Conservation (phyloP, 2,888 invertebrate genomes). For the Pheosia gnoma region DNA sequence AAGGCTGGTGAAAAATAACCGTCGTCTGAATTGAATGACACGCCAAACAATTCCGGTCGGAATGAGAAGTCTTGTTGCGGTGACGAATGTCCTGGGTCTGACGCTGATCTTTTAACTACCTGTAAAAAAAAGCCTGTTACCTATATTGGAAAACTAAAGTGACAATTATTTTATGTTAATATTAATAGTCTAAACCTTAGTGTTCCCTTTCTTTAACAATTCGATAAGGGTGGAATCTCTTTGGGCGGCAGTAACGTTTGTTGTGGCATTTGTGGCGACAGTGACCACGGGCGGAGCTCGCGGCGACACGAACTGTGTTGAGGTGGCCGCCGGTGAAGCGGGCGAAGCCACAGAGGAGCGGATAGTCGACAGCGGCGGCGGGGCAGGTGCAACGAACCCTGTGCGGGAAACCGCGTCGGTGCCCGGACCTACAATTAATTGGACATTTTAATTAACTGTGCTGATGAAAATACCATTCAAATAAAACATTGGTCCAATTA, state of each 20-base stretch:
- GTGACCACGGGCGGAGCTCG: constrained; percentile 71
- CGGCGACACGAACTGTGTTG: constrained; percentile 72
- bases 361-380: constrained; percentile 72
- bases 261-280: constrained; percentile 59
- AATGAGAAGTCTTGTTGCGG: constrained; percentile 84
- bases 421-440: constrained; percentile 49
- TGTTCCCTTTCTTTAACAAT: constrained; percentile 87
- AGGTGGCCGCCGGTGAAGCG: constrained; percentile 78
- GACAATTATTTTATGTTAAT: background rate
- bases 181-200: constrained; percentile 70
- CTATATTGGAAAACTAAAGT: background rate
- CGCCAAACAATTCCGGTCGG: constrained; percentile 85
- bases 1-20: constrained; percentile 86
- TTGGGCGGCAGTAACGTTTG: constrained; percentile 63
- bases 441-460: background rate
- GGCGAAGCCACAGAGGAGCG: constrained; percentile 65
- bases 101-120: constrained; percentile 89
- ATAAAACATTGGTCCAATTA: background rate
- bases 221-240: constrained; percentile 92
- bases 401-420: constrained; percentile 62
- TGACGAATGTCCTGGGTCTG: constrained; percentile 87
- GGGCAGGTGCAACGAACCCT: constrained; percentile 75
- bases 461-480: background rate
- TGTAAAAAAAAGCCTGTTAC: constrained; percentile 34
- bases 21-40: constrained; percentile 86